A percentile compares a stretch with the other conserved stretches of the same genome.
Evolutionary conservation across 2,888 invertebrate genomes (phyloP).

Genomic region (Suillia variegata): DNA sequence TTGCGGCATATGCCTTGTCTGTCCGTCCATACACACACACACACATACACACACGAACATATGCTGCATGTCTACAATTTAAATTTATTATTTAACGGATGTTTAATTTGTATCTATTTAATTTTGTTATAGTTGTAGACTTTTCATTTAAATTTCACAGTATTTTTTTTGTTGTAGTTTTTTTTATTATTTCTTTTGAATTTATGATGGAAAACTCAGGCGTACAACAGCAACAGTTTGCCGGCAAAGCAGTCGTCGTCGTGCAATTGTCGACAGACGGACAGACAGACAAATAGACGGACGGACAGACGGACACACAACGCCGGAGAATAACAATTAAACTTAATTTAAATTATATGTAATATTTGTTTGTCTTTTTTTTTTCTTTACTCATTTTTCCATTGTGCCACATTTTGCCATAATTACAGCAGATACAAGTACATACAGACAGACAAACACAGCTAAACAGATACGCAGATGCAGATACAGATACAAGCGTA

Average conservation of each 20-base stretch:
- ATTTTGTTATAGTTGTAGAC: slow-evolving; percentile 39
- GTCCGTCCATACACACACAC: no score
- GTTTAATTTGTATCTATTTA: slow-evolving; percentile 59
- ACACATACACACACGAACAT: no score
- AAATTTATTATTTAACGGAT: slow-evolving; percentile 58
- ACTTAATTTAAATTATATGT: slow-evolving; percentile 4
- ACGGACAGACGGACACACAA: slow-evolving; percentile 16
- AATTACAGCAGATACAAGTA: no score
- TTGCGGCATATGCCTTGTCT: no score
- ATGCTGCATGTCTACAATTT: slow-evolving; percentile 40
- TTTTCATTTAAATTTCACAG: not conserved
- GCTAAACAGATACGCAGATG: slow-evolving; percentile 8
- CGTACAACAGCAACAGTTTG: not conserved
- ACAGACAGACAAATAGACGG: slow-evolving; percentile 26
- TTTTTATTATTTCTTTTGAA: slow-evolving; percentile 1
- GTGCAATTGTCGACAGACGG: not conserved
- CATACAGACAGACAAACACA: slow-evolving; percentile 16
- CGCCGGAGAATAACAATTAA: not conserved
- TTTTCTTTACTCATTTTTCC: not conserved
- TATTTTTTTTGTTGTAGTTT: not conserved
- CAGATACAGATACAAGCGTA: slow-evolving; percentile 25
- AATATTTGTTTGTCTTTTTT: not conserved
- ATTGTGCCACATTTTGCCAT: slow-evolving; percentile 33
- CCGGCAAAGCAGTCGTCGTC: not conserved
- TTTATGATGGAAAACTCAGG: not conserved